phyloP scores from a whole-genome alignment of 2,113 vertebrate species.

The Empidonax alnorum region DNA sequence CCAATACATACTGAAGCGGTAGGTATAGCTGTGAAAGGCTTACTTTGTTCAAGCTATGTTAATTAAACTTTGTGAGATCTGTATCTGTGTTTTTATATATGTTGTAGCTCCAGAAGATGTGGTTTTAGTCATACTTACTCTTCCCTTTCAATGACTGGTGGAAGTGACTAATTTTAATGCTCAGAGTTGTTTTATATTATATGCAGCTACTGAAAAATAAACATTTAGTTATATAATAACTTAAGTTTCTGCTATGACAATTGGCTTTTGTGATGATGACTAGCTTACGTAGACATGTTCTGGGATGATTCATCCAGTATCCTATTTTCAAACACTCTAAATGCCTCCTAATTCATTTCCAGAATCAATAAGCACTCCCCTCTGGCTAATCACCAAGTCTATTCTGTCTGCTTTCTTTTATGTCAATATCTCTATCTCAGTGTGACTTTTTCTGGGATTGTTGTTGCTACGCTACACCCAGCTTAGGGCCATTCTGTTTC shows the following conservation, averaged over 20 bases:
- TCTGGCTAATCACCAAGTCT: neutral
- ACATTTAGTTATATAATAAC: neutral
- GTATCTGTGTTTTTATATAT: neutral
- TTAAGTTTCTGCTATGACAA: neutral
- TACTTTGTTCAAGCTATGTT: neutral
- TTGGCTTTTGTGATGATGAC: neutral
- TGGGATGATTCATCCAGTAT: neutral
- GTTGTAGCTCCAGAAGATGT: neutral
- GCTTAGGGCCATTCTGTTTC: neutral
- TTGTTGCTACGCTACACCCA: neutral
- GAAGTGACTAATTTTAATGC: neutral
- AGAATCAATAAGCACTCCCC: neutral
- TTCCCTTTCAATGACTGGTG: neutral
- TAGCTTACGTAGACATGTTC: neutral
- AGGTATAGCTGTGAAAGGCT: conserved; percentile 68
- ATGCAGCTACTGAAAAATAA: neutral
- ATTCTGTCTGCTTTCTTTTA: neutral
- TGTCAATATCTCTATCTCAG: neutral
- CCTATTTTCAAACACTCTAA: neutral
- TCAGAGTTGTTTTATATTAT: neutral
- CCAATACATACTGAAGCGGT: conserved; percentile 97
- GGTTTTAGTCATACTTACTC: neutral
- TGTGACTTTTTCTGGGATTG: neutral
- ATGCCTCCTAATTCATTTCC: neutral
- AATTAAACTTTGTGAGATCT: neutral